Percentiles rank a stretch among this genome's conserved stretches.
phyloP scores from a whole-genome alignment of 1,140 invertebrate species.

The Notospermus geniculatus region DNA sequence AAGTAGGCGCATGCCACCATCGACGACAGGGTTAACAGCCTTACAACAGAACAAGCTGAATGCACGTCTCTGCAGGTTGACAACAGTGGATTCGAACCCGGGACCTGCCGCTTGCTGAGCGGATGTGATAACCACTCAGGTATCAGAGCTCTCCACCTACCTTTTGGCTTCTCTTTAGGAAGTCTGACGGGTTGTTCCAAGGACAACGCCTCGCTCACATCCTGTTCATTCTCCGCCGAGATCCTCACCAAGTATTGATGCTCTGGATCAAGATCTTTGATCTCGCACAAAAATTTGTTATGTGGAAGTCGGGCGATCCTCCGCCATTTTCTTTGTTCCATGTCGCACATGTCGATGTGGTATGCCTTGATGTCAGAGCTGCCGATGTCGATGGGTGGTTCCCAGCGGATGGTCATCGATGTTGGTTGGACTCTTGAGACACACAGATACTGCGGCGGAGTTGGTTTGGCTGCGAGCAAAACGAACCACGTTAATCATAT shows the following conservation, averaged over 20 bases:
- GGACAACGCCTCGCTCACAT: slow-evolving; percentile 59
- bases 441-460: slow-evolving; percentile 35
- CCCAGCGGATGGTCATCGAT: slow-evolving; percentile 65
- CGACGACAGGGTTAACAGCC: no score
- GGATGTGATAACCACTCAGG: no score
- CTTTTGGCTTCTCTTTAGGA: slow-evolving; percentile 80
- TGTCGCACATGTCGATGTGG: slow-evolving; percentile 75
- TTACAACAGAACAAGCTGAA: no score
- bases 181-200: slow-evolving; percentile 66
- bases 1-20: no score
- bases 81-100: no score
- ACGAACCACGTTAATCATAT: no score
- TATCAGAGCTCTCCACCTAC: slow-evolving; percentile 51
- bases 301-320: slow-evolving; percentile 34
- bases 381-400: slow-evolving; percentile 94
- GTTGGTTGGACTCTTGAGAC: slow-evolving; percentile 43
- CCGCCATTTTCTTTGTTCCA: slow-evolving; percentile 67
- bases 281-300: slow-evolving; percentile 35
- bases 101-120: no score
- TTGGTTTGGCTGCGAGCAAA: slow-evolving; percentile 37
- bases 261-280: slow-evolving; percentile 74
- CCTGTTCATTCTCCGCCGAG: slow-evolving; percentile 89
- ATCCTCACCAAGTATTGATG: slow-evolving; percentile 94
- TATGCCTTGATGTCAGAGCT: slow-evolving; percentile 92
- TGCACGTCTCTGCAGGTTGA: no score